Base-by-base conservation (phyloP, 2,797 vertebrate species). In the Vultur gryphus region DNA sequence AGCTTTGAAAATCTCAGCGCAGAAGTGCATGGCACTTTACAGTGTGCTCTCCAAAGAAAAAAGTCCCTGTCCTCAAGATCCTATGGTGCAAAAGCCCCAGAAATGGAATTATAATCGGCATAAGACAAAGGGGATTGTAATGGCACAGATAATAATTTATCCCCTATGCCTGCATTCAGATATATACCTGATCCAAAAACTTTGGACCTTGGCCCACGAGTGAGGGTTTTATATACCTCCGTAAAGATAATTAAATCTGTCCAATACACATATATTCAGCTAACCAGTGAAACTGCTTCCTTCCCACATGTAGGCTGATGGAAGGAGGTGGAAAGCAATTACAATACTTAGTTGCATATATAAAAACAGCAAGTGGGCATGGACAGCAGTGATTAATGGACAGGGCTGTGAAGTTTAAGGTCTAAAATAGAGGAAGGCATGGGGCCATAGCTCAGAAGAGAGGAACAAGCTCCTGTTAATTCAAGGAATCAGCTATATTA, bases 1-100 rank as follows among this genome's bases (percentile, higher is more conserved):
- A 95, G 97, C 95, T 96, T 96, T 95, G 95, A 86, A 97, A 97
- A 96, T 96, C 95, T 94, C 95, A 93, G 77, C 0, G 5, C 94
- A 95, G 93, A 89, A 95, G 70, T 89, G 80, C 71, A 62, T 2
- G 29, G 89, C 94, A 91, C 86, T 95, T 96, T 95, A 95, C 77
- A 80, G 67, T 70, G 71, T 61, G 66, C 24, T 82, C 91, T 95
- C 89, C 41, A 79, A 95, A 96, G 88, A 71, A 95, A 90, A 52
- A 93, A 69, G 71, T 92, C 89, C 43, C 90, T 96, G 77, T 54
- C 76, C 81, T 95, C 57, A 93, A 92, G 75, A 94, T 33, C 52
- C 69, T 59, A 7, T 35, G 62, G 66, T 75, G 55, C 58, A 90
- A 87, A 96, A 90, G 21, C 41, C 62, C 41, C 59, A 39, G 55